These are phyloP conservation scores for Schizopygopsis pylzovi DNA, from an alignment of 2,797 vertebrate genomes.

Conservation along the genomic window DNA sequence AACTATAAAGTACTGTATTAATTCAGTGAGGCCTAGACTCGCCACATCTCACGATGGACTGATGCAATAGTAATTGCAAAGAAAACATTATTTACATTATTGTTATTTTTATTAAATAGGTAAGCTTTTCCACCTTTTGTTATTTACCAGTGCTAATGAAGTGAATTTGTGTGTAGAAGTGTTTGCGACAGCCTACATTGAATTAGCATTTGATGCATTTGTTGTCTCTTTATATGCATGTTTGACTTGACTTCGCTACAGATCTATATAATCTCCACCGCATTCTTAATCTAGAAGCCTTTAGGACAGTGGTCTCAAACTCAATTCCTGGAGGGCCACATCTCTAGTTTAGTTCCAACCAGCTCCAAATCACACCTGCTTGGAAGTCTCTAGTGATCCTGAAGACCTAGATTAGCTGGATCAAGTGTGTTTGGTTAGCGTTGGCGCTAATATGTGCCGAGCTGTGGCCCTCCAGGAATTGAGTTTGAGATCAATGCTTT, in stretches of 20 bases:
- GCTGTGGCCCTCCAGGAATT: no score
- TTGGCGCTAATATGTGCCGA: no score
- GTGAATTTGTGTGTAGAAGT: not conserved
- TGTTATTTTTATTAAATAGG: not conserved
- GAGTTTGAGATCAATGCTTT: not conserved
- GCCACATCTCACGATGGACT: slow-evolving; percentile 6
- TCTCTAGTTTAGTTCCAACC: no score
- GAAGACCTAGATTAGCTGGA: no score
- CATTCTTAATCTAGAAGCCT: not conserved
- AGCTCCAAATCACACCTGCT: no score
- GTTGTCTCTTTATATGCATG: slow-evolving; percentile 5
- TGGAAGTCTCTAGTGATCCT: no score
- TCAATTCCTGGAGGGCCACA: no score
- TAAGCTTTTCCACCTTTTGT: slow-evolving; percentile 20
- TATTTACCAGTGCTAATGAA: slow-evolving; percentile 1
- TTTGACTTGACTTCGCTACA: slow-evolving; percentile 1
- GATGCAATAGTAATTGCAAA: slow-evolving; percentile 32
- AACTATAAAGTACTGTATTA: slow-evolving; percentile 46
- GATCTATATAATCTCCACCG: not conserved
- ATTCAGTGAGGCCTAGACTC: not conserved
- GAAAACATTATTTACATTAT: slow-evolving; percentile 7
- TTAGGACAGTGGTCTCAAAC: not conserved
- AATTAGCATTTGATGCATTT: slow-evolving; percentile 7
- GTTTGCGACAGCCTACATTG: not conserved
- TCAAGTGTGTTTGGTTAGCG: no score